Evolutionary conservation across 2,113 vertebrate species (phyloP), one percentile per base, ranked within the genome.

Genomic region (Peromyscus leucopus): DNA sequence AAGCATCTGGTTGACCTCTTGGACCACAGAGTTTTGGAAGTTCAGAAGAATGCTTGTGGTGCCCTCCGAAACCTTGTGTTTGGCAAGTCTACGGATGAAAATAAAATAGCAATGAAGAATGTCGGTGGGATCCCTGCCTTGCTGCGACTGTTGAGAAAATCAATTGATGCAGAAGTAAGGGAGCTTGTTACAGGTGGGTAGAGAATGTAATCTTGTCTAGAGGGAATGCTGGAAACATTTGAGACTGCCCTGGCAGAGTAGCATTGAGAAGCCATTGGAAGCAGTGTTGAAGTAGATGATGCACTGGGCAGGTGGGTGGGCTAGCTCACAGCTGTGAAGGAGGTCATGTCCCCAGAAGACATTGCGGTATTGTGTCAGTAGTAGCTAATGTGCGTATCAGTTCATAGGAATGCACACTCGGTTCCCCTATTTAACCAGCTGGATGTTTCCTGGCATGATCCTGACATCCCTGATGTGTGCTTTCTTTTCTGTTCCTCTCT

Each of bases 1-100:
- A 99, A 99, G 98, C 99, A 99, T 98, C 98, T 99, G 93, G 99
- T 99, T 92, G 99, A 99, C 96, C 99, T 99, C 63, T 96, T 99
- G 91, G 99, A 99, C 97, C 99, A 99, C 98, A 99, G 99, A 96
- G 99, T 99, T 36, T 98, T 99, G 59, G 99, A 99, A 97, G 99
- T 99, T 93, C 99, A 99, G 99, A 99, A 98, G 98, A 99, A 99
- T 26, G 99, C 99, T 13, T 99, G 99, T 2, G 99, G 99, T 0
- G 99, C 99, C 0, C 98, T 99, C 97, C 99, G 99, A 96, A 99
- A 99, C 98, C 99, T 99, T 0, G 99, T 99, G 48, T 99, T 99
- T 1, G 99, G 99, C 7, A 99, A 99, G 97, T 99, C 99, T 28
- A 99, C 99, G 42, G 99, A 99, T 61, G 99, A 99, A 95, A 99